Percentiles rank a stretch among this genome's conserved stretches.
Evolutionary conservation across 2,113 vertebrate species (phyloP).

Genomic region (Cyprinus carpio): DNA sequence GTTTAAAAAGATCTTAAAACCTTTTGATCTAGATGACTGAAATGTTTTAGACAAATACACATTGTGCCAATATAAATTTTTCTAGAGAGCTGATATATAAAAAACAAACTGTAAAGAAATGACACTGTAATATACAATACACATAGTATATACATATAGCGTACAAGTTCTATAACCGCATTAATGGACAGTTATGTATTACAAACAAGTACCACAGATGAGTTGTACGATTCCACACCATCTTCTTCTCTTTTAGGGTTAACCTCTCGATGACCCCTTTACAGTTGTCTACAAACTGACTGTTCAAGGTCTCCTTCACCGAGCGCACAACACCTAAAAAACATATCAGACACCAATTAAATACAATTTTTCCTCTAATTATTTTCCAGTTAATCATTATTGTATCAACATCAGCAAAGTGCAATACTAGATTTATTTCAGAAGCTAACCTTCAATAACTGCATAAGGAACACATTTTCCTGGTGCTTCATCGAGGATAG

Average conservation of each 20-base stretch:
- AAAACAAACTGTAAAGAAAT: too few relatives aligned
- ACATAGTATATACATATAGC: not conserved
- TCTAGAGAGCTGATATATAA: not conserved
- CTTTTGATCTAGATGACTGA: not conserved
- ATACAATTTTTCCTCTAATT: not conserved
- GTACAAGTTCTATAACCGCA: not conserved
- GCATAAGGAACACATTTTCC: constrained; percentile 94
- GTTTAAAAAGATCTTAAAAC: too few relatives aligned
- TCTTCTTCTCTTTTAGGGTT: constrained; percentile 93
- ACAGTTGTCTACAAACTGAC: constrained; percentile 95
- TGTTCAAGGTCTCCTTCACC: constrained; percentile 89
- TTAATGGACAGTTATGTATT: not conserved
- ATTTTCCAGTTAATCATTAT: not conserved
- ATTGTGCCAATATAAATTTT: not conserved
- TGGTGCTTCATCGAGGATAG: constrained; percentile 82
- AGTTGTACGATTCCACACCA: constrained; percentile 96
- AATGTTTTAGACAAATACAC: not conserved
- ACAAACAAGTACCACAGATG: constrained; percentile 81
- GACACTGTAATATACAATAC: not conserved
- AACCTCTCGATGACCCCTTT: constrained; percentile 89
- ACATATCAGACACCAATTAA: not conserved
- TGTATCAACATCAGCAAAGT: not conserved
- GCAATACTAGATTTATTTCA: not conserved
- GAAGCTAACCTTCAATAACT: constrained; percentile 85
- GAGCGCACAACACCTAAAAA: constrained; percentile 83